Base-by-base conservation (phyloP, 2,888 invertebrate genomes). In the Monoplex corrugatus region DNA sequence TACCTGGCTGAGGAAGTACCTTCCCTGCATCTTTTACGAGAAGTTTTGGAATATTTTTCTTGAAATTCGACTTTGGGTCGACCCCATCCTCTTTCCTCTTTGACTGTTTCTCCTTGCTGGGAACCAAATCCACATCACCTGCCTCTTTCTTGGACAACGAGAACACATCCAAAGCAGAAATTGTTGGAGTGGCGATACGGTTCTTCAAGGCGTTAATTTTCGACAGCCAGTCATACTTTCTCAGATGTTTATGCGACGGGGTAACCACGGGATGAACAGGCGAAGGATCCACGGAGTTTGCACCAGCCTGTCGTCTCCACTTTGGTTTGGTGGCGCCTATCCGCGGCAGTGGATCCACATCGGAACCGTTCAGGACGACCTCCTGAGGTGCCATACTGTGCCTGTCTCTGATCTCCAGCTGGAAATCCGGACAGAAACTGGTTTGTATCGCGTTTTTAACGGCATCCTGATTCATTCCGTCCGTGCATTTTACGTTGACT, bases 381-480 rank as follows among this genome's bases (percentile, higher is more conserved):
- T 23, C 43, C 16, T 63, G 13, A 32, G 43, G 57, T 16, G 40
- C 68, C 86, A 86, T 86, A 28, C 50, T 43, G 50, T 43, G n/a
- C 68, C 44, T 40, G 63, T 63, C 38, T 85, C 86, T 40, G 84
- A 84, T 68, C 43, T 68, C 86, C 68, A 43, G 68, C 43, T 72
- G 86, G 68, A 32, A 57, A 68, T 86, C 86, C 10, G 50, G 68
- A 43, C 43, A 86, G 5, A 86, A 28, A 16, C 86, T 16, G 43
- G n/a, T n/a, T 57, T 44, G 35, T n/a, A 19, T 84, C 57, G 84
- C 57, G 35, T 35, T 50, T 84, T 84, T 57, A 57, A 45, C 45
- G 84, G 84, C 84, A 84, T 86, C 86, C 57, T 44, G 86, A 86
- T 72, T 68, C 86, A 68, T 72, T 86, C 68, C 86, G 44, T 68